A percentile compares a stretch with the other conserved stretches of the same genome.
Conservation (phyloP, 1,140 invertebrate species). For the Piezodorus guildinii region DNA sequence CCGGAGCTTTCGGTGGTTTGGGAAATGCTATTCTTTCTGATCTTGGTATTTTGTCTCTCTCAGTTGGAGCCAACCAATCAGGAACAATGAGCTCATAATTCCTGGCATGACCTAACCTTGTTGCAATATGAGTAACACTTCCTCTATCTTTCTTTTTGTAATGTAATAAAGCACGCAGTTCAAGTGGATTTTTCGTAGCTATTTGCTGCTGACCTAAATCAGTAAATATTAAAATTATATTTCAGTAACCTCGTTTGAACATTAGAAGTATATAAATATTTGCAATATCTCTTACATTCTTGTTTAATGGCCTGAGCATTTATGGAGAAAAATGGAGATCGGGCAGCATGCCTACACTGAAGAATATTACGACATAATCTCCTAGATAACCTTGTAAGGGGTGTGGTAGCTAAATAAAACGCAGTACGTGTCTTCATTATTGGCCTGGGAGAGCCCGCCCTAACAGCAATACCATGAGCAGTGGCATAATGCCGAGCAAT, state of each 20-base stretch:
- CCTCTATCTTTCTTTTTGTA: constrained; percentile 46
- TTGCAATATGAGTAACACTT: constrained; percentile 64
- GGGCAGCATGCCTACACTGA: constrained; percentile 69
- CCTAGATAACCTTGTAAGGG: constrained; percentile 75
- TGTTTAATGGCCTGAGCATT: constrained; percentile 74
- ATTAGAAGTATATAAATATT: not conserved
- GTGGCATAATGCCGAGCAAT: constrained; percentile 83
- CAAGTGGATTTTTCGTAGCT: constrained; percentile 44
- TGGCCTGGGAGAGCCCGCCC: constrained; percentile 66
- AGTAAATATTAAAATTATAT: not conserved
- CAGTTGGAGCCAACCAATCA: constrained; percentile 71
- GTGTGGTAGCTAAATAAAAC: constrained; percentile 84
- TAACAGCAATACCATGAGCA: constrained; percentile 65
- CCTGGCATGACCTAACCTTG: constrained; percentile 50
- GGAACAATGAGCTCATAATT: constrained; percentile 47
- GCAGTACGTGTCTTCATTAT: constrained; percentile 95
- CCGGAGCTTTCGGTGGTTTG: constrained; percentile 71
- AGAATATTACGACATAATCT: constrained; percentile 72
- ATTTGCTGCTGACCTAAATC: constrained; percentile 46
- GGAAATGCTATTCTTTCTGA: constrained; percentile 72
- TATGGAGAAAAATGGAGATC: constrained; percentile 75
- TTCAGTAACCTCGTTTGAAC: not conserved
- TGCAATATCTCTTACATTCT: constrained; percentile 50
- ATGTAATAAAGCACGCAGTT: constrained; percentile 45
- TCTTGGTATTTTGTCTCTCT: constrained; percentile 63